Conservation (phyloP, 1,140 invertebrate genomes). For the Cydia pomonella region DNA sequence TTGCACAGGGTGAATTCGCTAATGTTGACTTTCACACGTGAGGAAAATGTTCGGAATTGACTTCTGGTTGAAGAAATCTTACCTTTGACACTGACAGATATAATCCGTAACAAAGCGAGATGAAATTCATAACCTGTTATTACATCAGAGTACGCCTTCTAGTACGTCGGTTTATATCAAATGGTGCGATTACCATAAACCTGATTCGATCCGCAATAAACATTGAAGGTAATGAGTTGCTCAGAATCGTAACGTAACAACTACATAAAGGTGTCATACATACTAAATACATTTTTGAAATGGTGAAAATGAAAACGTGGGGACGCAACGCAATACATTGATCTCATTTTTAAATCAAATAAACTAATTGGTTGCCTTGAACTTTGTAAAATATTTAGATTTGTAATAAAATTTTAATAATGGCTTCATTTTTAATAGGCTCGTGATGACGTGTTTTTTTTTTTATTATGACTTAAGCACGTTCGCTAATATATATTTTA, state of each 20-base stretch:
- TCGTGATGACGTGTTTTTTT: neutral
- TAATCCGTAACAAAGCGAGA: too few relatives aligned
- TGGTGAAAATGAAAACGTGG: neutral
- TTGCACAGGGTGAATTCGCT: too few relatives aligned
- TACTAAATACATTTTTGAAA: neutral
- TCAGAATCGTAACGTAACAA: neutral
- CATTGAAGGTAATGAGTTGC: constrained; percentile 1
- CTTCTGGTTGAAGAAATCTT: too few relatives aligned
- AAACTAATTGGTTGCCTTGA: constrained; percentile 20
- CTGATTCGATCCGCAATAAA: constrained; percentile 2
- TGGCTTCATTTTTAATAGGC: neutral
- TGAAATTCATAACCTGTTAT: too few relatives aligned
- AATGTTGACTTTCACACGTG: too few relatives aligned
- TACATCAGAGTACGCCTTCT: neutral
- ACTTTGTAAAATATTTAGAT: constrained; percentile 1
- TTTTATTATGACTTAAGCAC: neutral
- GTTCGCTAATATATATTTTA: neutral
- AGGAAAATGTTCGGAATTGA: too few relatives aligned
- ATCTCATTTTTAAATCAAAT: constrained; percentile 25
- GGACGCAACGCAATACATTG: constrained; percentile 27
- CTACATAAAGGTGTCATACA: neutral
- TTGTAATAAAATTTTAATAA: neutral
- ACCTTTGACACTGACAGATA: too few relatives aligned
- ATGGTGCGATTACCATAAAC: constrained; percentile 14
- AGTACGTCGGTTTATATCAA: neutral